A percentile compares a stretch with the other conserved stretches of the same genome.
Evolutionary conservation across 2,797 vertebrate genomes (phyloP).

Genomic region (Lycodopsis pacificus): DNA sequence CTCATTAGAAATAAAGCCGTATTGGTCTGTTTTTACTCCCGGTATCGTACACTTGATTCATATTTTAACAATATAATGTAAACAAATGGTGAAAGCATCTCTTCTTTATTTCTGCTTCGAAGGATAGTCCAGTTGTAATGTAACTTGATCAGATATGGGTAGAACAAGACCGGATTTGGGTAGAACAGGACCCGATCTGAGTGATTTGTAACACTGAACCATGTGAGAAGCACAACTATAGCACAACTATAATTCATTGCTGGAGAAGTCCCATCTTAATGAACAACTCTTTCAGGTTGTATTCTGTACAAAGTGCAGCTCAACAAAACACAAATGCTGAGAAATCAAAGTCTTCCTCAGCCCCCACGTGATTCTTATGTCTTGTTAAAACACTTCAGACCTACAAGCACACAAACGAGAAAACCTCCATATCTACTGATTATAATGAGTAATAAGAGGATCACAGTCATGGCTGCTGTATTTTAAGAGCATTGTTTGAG

Average conservation of each 20-base stretch:
- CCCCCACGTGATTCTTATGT: neutral
- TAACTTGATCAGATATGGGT: neutral
- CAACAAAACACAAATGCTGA: neutral
- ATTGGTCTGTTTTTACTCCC: neutral
- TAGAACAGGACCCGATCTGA: neutral
- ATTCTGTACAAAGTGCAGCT: neutral
- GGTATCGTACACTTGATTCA: neutral
- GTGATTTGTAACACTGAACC: neutral
- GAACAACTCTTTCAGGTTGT: neutral
- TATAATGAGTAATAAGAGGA: neutral
- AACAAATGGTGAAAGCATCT: neutral
- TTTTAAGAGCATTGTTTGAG: constrained; percentile 16
- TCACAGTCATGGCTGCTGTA: constrained; percentile 12
- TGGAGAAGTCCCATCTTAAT: neutral
- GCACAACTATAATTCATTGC: neutral
- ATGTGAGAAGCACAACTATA: neutral
- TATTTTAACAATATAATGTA: neutral
- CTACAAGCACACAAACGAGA: constrained; percentile 11
- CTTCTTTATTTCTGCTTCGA: neutral
- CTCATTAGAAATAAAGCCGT: constrained; percentile 6
- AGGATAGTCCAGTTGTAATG: neutral
- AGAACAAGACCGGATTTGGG: neutral
- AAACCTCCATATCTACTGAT: constrained; percentile 1
- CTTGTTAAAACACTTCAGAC: neutral
- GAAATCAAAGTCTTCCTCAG: neutral